These are phyloP conservation scores for Agrotis exclamationis DNA, from an alignment of 2,888 invertebrate genomes.

Conservation along the genomic window DNA sequence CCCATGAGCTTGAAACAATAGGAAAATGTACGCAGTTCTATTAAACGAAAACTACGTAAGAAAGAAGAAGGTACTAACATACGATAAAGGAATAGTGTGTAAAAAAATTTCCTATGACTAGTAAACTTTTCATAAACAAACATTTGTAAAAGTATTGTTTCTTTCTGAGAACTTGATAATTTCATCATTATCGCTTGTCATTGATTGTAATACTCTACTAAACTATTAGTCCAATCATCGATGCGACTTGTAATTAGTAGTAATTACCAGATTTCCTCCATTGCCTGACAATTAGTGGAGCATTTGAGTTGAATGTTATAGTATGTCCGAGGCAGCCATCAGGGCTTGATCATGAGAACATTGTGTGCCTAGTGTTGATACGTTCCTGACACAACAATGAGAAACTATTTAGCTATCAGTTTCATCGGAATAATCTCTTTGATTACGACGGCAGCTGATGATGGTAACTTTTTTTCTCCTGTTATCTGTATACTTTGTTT, in stretches of 20 bases:
- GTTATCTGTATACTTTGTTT: conserved; percentile 6
- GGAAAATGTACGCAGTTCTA: conserved; percentile 3
- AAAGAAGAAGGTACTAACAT: no score
- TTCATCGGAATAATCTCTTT: conserved; percentile 46
- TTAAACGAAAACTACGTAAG: background rate
- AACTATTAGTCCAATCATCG: conserved; percentile 71
- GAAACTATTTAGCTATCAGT: conserved; percentile 32
- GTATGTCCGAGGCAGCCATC: conserved; percentile 52
- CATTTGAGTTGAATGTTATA: conserved; percentile 68
- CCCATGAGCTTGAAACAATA: conserved; percentile 10
- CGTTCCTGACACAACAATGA: conserved; percentile 48
- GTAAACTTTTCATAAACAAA: conserved; percentile 23
- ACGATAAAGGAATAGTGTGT: conserved; percentile 5
- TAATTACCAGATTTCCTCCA: conserved; percentile 75
- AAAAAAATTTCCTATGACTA: conserved; percentile 30
- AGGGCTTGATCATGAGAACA: conserved; percentile 55
- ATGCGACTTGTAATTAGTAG: conserved; percentile 75
- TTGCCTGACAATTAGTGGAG: conserved; percentile 73
- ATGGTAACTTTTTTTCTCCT: conserved; percentile 55
- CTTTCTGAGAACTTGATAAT: conserved; percentile 51
- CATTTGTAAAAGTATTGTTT: conserved; percentile 22
- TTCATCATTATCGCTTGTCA: conserved; percentile 35
- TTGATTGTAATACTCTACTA: conserved; percentile 56
- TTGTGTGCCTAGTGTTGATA: conserved; percentile 52
- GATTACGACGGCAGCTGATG: conserved; percentile 18